Base-by-base conservation (phyloP, 2,888 invertebrate species). In the Drosophila prolongata region DNA sequence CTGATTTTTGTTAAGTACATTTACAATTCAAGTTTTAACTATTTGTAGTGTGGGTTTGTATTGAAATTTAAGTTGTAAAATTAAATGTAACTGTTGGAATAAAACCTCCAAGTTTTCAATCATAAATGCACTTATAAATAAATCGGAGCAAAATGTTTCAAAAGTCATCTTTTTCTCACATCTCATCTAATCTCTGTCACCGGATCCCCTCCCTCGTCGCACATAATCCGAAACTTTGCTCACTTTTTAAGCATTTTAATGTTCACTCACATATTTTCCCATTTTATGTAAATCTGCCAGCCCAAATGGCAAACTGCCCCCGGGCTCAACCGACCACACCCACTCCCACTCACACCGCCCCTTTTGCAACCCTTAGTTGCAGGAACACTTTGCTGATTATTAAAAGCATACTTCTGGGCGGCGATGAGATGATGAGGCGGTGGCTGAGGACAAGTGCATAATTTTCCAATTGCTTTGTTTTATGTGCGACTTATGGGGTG, bases 381-480 rank as follows among this genome's bases (percentile, higher is more conserved):
- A 5, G 34, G n/a, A 80, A 80, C 87, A 87, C 86, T 86, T 76
- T 75, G 73, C 55, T 74, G 78, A 78, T 82, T 90, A 90, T 90
- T 78, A 86, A 79, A 79, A 79, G 84, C 80, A 80, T 80, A 82
- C 84, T 89, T 79, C 76, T 67, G 64, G 75, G 81, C 71, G 80
- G 50, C 46, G 47, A 43, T 13, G 60, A 44, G 43, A 60, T 60
- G 62, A 65, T 35, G 44, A 65, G 64, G 50, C 27, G 27, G 35
- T 43, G 40, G 27, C 35, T 37, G 53, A 27, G 66, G 55, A 90
- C 89, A 91, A 90, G 91, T 91, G 89, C 89, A 90, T 91, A 90
- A 90, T 92, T 90, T 92, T 90, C 88, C 91, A 88, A 91, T 91
- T 91, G 91, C 89, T 90, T 90, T 90, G 83, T 79, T 81, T 82